A percentile compares a stretch with the other conserved stretches of the same genome.
These are phyloP conservation scores for Hydra vulgaris DNA, from an alignment of 30 jellyfish, hydroid and myxozoan genomes.

Conservation along the genomic window DNA sequence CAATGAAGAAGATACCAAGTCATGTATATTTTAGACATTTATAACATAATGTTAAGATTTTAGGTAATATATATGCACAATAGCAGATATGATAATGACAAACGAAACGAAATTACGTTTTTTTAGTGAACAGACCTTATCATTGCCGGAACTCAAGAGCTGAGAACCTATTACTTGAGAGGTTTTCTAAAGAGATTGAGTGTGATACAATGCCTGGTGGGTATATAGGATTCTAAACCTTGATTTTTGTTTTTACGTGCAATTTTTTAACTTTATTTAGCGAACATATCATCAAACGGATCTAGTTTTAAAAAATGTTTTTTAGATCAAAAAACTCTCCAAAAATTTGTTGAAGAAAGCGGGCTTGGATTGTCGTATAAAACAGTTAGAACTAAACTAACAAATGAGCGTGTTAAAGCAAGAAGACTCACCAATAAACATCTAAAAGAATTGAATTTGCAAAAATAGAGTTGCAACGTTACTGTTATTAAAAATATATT, in stretches of 20 bases:
- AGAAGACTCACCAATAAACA: background rate
- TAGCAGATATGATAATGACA: background rate
- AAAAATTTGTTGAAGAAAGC: background rate
- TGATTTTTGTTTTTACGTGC: background rate
- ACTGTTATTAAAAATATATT: background rate
- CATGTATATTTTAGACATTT: background rate
- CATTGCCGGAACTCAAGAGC: background rate
- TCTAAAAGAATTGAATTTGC: background rate
- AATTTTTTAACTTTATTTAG: background rate
- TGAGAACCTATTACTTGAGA: background rate
- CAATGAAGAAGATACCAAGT: background rate
- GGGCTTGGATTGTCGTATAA: background rate
- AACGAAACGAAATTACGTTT: background rate
- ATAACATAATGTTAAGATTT: background rate
- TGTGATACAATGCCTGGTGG: slow-evolving; percentile 9
- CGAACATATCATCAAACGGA: background rate
- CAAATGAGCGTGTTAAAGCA: background rate
- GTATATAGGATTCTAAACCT: background rate
- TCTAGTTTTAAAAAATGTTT: background rate
- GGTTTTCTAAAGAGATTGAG: slow-evolving; percentile 8
- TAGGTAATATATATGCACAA: background rate
- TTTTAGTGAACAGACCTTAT: slow-evolving; percentile 10
- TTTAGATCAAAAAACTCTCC: background rate
- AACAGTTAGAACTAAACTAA: background rate
- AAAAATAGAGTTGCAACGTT: background rate